Conservation (phyloP, 1,140 invertebrate genomes). For the Carcinoscorpius rotundicauda region DNA sequence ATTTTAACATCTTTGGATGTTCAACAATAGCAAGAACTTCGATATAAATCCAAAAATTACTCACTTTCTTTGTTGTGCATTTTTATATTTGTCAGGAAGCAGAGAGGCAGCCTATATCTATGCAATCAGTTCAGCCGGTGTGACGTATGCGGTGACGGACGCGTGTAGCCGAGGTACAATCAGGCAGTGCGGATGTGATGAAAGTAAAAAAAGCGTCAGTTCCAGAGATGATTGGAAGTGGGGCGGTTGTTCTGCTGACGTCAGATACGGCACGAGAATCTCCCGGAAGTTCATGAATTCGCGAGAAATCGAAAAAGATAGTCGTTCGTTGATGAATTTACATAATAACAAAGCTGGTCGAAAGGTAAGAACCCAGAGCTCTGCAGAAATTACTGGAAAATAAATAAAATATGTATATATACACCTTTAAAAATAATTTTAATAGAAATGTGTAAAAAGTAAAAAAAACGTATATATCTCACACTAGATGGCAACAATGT, state of each 20-base stretch:
- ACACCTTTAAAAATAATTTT: too few species aligned
- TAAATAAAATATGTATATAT: too few species aligned
- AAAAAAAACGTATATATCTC: too few species aligned
- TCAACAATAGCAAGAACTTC: too few species aligned
- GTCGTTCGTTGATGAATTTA: slow-evolving; percentile 75
- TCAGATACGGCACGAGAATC: slow-evolving; percentile 71
- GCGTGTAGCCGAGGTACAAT: slow-evolving; percentile 80
- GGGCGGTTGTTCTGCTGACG: slow-evolving; percentile 82
- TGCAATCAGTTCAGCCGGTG: slow-evolving; percentile 75
- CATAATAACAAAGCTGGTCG: slow-evolving; percentile 91
- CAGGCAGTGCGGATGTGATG: slow-evolving; percentile 70
- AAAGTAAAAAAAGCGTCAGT: neutral
- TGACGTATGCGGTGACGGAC: slow-evolving; percentile 71
- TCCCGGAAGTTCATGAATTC: slow-evolving; percentile 71
- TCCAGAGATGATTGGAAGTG: slow-evolving; percentile 53
- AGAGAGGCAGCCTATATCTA: slow-evolving; percentile 83
- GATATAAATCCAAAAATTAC: too few species aligned
- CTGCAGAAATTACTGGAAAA: too few species aligned
- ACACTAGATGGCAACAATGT: too few species aligned
- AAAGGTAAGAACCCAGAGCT: slow-evolving; percentile 45
- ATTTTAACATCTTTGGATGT: too few species aligned
- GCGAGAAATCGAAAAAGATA: slow-evolving; percentile 61
- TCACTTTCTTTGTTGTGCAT: too few species aligned
- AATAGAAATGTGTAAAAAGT: too few species aligned
- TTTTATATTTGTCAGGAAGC: slow-evolving; percentile 51